Conservation (phyloP, 2,113 vertebrate species). For the Henicopernis longicauda region DNA sequence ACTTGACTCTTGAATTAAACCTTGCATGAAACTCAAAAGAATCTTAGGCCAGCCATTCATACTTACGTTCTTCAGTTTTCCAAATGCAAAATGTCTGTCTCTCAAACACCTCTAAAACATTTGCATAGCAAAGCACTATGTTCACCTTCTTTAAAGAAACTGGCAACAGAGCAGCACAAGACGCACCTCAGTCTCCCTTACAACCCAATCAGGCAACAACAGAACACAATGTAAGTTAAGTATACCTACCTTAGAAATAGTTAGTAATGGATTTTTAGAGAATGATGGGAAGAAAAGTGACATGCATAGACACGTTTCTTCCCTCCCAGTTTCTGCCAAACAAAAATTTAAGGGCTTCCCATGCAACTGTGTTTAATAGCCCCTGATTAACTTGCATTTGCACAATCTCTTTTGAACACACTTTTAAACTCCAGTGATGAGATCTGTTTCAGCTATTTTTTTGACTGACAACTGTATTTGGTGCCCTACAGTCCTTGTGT, state of each 20-base stretch:
- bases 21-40: not conserved
- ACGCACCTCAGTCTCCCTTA: not conserved
- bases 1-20: not conserved
- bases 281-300: not conserved
- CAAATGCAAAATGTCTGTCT: not conserved
- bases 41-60: not conserved
- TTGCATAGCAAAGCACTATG: not conserved
- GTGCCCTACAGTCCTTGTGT: not conserved
- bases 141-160: not conserved
- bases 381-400: not conserved
- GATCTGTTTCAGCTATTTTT: not conserved
- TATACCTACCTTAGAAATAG: not conserved
- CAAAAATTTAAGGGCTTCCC: not conserved
- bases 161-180: not conserved
- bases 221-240: not conserved
- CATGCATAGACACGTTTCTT: not conserved
- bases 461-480: not conserved
- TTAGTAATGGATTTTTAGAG: not conserved
- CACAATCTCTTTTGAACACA: not conserved
- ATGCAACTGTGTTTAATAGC: not conserved
- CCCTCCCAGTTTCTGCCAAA: not conserved
- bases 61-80: not conserved
- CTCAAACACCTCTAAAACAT: not conserved
- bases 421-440: not conserved
- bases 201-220: not conserved